Evolutionary conservation across 1,140 invertebrate species (phyloP).

Genomic region (Drosophila aff.): DNA sequence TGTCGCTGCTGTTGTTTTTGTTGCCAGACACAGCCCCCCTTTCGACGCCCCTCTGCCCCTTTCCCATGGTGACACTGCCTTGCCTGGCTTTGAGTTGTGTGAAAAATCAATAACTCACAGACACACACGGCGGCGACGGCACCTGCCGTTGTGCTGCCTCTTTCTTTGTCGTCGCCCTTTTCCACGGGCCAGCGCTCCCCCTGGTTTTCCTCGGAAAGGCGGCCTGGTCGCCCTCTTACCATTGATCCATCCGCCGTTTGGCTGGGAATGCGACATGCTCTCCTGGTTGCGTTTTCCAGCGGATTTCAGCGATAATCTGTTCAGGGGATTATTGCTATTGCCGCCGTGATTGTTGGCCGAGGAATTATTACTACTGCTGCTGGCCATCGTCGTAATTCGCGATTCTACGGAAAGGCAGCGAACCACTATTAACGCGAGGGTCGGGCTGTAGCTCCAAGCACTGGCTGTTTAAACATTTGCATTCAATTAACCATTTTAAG

Average conservation of each 20-base stretch:
- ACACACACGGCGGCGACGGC: conserved; percentile 25
- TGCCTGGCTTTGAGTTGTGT: conserved; percentile 24
- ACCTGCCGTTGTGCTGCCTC: conserved; percentile 32
- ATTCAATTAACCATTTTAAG: conserved; percentile 28
- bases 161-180: conserved; percentile 15
- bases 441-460: conserved; percentile 7
- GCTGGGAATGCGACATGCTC: conserved; percentile 90
- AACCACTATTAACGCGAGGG: neutral
- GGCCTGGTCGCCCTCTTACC: conserved; percentile 87
- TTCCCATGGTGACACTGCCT: conserved; percentile 16
- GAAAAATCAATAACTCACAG: conserved; percentile 74
- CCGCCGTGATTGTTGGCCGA: conserved; percentile 56
- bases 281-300: conserved; percentile 79
- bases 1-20: conserved; percentile 26
- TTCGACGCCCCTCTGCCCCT: conserved; percentile 7
- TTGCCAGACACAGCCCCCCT: conserved; percentile 51
- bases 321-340: conserved; percentile 71
- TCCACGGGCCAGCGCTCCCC: conserved; percentile 20
- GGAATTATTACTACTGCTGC: conserved; percentile 56
- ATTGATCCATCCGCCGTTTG: conserved; percentile 91
- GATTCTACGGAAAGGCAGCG: conserved; percentile 2
- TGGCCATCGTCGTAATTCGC: conserved; percentile 55
- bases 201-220: conserved; percentile 7
- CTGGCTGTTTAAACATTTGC: conserved; percentile 32
- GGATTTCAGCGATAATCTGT: conserved; percentile 71